phyloP scores from a whole-genome alignment of 2,113 vertebrate species.

The Danio rerio region DNA sequence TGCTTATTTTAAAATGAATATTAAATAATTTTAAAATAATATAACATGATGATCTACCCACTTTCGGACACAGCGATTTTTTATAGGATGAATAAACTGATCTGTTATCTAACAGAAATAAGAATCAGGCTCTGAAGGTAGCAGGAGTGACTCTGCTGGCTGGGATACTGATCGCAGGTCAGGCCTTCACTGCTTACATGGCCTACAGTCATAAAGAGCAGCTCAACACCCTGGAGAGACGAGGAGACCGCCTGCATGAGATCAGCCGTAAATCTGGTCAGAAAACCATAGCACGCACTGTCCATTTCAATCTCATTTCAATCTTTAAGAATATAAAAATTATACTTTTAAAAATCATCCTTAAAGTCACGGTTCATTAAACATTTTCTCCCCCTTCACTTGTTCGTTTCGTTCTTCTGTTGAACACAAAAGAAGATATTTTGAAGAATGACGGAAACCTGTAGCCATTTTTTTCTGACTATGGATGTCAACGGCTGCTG shows the following conservation, averaged over 20 bases:
- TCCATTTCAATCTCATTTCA: background rate
- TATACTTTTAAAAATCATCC: slow-evolving; percentile 62
- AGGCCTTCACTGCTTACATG: slow-evolving; percentile 87
- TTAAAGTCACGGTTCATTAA: background rate
- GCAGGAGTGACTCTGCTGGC: slow-evolving; percentile 83
- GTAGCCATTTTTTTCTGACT: no score
- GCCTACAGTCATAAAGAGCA: slow-evolving; percentile 82
- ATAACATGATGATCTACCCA: no score
- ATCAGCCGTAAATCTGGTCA: slow-evolving; percentile 76
- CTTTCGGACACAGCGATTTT: no score
- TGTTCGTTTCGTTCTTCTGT: no score
- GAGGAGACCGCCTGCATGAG: slow-evolving; percentile 77
- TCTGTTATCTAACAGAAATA: slow-evolving; percentile 57
- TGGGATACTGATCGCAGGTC: slow-evolving; percentile 85
- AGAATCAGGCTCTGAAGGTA: slow-evolving; percentile 72
- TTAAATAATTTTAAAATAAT: no score
- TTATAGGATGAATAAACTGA: background rate
- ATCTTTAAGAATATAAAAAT: no score
- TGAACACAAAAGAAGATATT: no score
- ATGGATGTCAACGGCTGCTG: no score
- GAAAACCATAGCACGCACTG: slow-evolving; percentile 36
- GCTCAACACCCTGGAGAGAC: slow-evolving; percentile 81
- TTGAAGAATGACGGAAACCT: no score
- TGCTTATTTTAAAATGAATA: no score
- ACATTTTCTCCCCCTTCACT: no score